These are phyloP conservation scores for Drosophila maculinotata DNA, from an alignment of 2,888 invertebrate genomes.

Conservation along the genomic window DNA sequence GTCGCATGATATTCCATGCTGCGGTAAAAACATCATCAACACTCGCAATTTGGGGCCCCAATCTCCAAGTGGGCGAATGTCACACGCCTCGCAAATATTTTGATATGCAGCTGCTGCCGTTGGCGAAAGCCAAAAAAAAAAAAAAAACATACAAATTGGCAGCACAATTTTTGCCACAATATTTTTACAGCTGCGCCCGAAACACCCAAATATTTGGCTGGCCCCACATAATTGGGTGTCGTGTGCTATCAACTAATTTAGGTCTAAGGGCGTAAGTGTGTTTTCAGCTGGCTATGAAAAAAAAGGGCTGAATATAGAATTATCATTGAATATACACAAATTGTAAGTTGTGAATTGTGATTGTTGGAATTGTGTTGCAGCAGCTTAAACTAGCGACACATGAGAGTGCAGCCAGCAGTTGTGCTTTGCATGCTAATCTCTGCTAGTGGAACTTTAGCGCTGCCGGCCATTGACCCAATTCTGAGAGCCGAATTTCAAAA, in stretches of 20 bases:
- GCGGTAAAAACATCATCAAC: constrained; percentile 65
- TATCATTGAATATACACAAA: constrained; percentile 1
- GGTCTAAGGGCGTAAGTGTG: constrained; percentile 13
- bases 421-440: constrained; percentile 50
- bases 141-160: constrained; percentile 63
- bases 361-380: constrained; percentile 18
- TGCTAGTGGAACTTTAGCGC: constrained; percentile 38
- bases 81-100: constrained; percentile 71
- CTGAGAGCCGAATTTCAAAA: constrained; percentile 67
- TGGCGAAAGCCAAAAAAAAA: constrained; percentile 38
- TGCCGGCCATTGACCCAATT: constrained; percentile 69
- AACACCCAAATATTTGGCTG: constrained; percentile 65
- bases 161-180: constrained; percentile 66
- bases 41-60: constrained; percentile 45
- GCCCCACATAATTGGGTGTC: constrained; percentile 56
- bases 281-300: too few relatives aligned
- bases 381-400: too few relatives aligned
- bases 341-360: background rate
- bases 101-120: constrained; percentile 63
- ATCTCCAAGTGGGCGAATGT: constrained; percentile 60
- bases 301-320: constrained; percentile 11
- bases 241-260: constrained; percentile 49
- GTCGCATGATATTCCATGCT: constrained; percentile 58
- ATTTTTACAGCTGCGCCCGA: constrained; percentile 66
- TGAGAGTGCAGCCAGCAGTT: constrained; percentile 17